Evolutionary conservation across 1,140 invertebrate genomes (phyloP).

Genomic region (Rhizoglyphus robini): DNA sequence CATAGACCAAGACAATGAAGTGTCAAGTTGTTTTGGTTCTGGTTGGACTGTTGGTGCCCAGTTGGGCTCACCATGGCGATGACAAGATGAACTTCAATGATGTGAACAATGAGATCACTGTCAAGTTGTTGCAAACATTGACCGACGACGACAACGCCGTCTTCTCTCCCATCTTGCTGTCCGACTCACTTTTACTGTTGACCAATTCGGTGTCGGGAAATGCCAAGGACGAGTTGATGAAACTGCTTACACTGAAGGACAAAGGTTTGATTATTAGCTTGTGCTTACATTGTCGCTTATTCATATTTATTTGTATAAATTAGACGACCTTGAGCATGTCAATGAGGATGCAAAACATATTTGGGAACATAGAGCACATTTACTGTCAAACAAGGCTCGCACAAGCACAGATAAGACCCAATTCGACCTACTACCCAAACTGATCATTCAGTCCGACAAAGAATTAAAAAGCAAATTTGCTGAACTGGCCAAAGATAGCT

Average conservation of each 20-base stretch:
- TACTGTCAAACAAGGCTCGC: not conserved
- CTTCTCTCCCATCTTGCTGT: not conserved
- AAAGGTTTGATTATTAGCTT: not conserved
- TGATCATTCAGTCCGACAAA: not conserved
- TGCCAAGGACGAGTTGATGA: not conserved
- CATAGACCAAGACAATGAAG: not conserved
- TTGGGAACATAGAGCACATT: not conserved
- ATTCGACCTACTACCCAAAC: not conserved
- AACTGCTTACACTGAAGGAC: not conserved
- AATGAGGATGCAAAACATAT: not conserved
- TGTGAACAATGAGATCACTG: not conserved
- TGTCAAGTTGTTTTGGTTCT: not conserved
- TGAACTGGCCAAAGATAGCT: not conserved
- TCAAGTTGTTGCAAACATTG: slow-evolving; percentile 5
- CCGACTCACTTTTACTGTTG: not conserved
- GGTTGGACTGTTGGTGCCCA: not conserved
- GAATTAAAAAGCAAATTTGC: not conserved
- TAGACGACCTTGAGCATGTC: not conserved
- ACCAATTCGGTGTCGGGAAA: not conserved
- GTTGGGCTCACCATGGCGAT: not conserved
- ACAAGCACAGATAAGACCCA: not conserved
- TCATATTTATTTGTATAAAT: no score
- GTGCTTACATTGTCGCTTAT: no score
- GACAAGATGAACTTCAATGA: not conserved
- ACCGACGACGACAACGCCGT: not conserved